Evolutionary conservation across 1,140 invertebrate species (phyloP).

Genomic region (Adoxophyes honmai): DNA sequence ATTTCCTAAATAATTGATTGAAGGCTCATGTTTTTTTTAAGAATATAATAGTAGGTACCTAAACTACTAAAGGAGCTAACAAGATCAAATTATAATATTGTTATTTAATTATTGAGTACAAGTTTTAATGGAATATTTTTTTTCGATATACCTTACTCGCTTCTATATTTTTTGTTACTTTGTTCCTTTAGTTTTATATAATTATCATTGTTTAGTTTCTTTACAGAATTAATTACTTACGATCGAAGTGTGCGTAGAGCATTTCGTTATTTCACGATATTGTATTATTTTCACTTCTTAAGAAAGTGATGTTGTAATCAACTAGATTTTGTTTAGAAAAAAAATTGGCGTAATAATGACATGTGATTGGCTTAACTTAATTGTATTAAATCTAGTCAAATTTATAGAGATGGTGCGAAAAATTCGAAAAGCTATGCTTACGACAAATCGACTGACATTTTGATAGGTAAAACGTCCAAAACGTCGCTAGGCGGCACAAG

Average conservation of each 20-base stretch:
- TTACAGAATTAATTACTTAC: conserved; percentile 43
- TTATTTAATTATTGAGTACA: conserved; percentile 76
- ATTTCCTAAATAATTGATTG: conserved; percentile 32
- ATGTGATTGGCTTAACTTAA: conserved; percentile 60
- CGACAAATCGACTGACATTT: conserved; percentile 67
- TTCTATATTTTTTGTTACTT: conserved; percentile 72
- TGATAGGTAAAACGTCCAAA: conserved; percentile 65
- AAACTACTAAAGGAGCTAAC: conserved; percentile 56
- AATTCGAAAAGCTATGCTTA: conserved; percentile 54
- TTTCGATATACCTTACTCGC: conserved; percentile 71
- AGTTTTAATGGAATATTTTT: conserved; percentile 72
- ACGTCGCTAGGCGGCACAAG: conserved; percentile 59
- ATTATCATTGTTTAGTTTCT: conserved; percentile 69
- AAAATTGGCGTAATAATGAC: conserved; percentile 53
- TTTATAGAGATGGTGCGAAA: conserved; percentile 47
- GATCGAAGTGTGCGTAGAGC: conserved; percentile 42
- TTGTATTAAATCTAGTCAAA: conserved; percentile 75
- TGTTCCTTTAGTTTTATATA: conserved; percentile 71
- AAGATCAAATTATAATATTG: conserved; percentile 76
- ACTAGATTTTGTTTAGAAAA: conserved; percentile 26
- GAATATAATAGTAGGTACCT: conserved; percentile 41
- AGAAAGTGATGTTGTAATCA: conserved; percentile 53
- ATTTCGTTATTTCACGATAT: conserved; percentile 47
- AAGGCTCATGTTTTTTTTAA: conserved; percentile 55
- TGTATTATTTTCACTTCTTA: conserved; percentile 66